A percentile compares a stretch with the other conserved stretches of the same genome.
Evolutionary conservation across 2,797 vertebrate genomes (phyloP).

Genomic region (Cheirogaleus major): DNA sequence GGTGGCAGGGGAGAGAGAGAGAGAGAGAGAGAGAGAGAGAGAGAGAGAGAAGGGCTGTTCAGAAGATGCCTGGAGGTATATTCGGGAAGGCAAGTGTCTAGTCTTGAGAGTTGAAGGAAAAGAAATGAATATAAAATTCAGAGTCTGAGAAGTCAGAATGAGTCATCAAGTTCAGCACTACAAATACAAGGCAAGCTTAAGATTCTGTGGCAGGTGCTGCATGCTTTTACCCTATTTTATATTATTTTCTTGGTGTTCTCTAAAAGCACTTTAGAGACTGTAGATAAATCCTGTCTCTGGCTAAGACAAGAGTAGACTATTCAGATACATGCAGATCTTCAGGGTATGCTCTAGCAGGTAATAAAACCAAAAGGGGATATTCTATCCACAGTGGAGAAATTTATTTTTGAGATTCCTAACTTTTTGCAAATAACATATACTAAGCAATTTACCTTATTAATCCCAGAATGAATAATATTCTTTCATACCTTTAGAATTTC

Average conservation of each 20-base stretch:
- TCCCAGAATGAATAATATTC: not conserved
- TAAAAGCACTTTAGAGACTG: not conserved
- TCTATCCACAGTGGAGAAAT: not conserved
- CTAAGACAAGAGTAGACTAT: not conserved
- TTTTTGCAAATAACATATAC: not conserved
- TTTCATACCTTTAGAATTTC: not conserved
- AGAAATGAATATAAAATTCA: not conserved
- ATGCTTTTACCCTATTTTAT: not conserved
- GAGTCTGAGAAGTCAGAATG: not conserved
- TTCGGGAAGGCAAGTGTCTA: conserved; percentile 1
- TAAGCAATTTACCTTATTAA: conserved; percentile 13
- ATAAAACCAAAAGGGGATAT: not conserved
- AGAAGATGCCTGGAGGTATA: not conserved
- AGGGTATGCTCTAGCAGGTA: not conserved
- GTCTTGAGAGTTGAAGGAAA: not conserved
- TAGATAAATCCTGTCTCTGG: not conserved
- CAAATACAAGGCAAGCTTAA: not conserved
- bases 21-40: not conserved
- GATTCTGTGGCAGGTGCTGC: not conserved
- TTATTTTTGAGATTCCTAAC: not conserved
- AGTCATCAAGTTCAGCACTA: not conserved
- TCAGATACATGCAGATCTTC: not conserved
- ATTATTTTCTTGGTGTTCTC: conserved; percentile 14
- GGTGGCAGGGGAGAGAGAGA: not conserved
- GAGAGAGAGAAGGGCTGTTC: not conserved